Evolutionary conservation across 2,113 vertebrate genomes (phyloP), one percentile per base, ranked within the genome.

Genomic region (Spea multiplicata): DNA sequence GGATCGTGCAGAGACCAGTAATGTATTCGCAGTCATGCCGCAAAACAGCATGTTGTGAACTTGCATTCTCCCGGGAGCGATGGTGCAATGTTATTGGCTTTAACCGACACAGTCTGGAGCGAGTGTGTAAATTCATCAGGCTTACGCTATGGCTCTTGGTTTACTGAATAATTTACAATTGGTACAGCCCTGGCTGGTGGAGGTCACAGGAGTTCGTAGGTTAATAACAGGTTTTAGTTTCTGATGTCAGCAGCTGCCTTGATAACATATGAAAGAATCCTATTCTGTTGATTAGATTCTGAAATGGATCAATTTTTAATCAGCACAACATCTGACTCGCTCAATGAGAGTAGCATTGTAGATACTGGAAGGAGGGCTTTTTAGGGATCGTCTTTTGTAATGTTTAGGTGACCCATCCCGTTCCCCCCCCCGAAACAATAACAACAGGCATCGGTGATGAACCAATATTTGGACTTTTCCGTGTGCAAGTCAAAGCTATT

Each of bases 281-380:
- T 95, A 95, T 96, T 96, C 95, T 88, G 93, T 96, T 99, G 97
- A 98, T 98, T 98, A 97, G 96, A 97, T 97, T 99, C 97, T 99
- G 91, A 97, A 98, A 96, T 96, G 96, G 95, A 99, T 99, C 97
- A 99, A 99, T 99, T 99, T 99, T 98, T 99, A 98, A 99, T 98
- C 97, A 99, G 95, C 92, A 91, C 94, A 97, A 96, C 97, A 98
- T 97, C 95, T 97, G 96, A 98, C 95, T 94, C 92, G 90, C 91
- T 98, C 97, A 93, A 97, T 98, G 96, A 90, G 89, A 86, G 91
- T 86, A 88, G 92, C 86, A 88, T 86, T 88, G 90, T 86, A 89
- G 91, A 93, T 95, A 94, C 92, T 90, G 91, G 91, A 90, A 84
- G 91, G 91, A 94, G 95, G 93, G 89, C 76, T 97, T 95, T 98